Evolutionary conservation across 2,113 vertebrate genomes (phyloP), one percentile per base, ranked within the genome.

Genomic region (Hystrix brachyura): DNA sequence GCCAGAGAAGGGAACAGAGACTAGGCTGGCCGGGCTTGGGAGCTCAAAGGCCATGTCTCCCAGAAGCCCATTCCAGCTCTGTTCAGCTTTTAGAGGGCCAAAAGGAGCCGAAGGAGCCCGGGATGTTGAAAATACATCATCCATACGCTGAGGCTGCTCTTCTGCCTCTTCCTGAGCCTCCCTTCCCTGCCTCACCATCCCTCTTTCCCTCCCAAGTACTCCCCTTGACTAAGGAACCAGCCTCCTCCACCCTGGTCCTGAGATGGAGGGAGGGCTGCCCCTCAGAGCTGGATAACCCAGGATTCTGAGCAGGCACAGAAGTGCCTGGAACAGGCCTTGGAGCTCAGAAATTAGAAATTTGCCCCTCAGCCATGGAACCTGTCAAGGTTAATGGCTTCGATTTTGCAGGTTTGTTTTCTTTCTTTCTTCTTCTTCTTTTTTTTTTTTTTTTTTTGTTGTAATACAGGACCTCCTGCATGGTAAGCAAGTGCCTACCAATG

Each of bases 261-360:
- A 93, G 29, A 48, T 11, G 51, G 15, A 87, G 23, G 5, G 29
- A 79, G 21, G 51, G 15, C 6, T 32, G 18, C 55, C 81, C 64
- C 81, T 85, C 23, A 17, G 5, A 14, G 60, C 6, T 5, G 13
- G 25, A 82, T 85, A 59, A 90, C 25, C 81, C 3, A 71, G 72
- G 88, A 80, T 94, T 94, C 78, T 72, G 69, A 87, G 84, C 27
- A 38, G 81, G 38, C 69, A 93, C 32, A 71, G 15, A 51, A 17
- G 86, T 53, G 38, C 59, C 57, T 69, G 15, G 14, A 43, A 9
- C 48, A 86, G 65, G 27, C 51, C 60, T 86, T 43, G 21, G 72
- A 76, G 71, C 67, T 74, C 27, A 46, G 84, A 95, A 90, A 64
- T 72, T 48, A 59, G 57, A 82, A 89, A 86, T 64, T 27, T 90